phyloP scores from a whole-genome alignment of 2,113 vertebrate genomes.

The Lates calcarifer region DNA sequence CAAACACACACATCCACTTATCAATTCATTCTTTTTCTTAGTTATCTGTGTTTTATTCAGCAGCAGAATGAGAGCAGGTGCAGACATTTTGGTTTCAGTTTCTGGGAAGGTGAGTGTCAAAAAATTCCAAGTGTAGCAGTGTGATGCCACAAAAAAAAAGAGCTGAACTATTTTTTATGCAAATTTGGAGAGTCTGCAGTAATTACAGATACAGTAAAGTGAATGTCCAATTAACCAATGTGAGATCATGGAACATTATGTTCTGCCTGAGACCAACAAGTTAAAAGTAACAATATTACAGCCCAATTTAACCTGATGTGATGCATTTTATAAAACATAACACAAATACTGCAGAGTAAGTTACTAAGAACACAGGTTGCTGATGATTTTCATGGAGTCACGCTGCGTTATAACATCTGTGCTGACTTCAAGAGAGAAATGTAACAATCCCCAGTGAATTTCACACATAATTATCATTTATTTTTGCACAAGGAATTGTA shows the following conservation, averaged over 20 bases:
- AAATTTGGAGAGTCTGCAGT: constrained; percentile 59
- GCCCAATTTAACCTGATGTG: not conserved
- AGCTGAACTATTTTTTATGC: constrained; percentile 70
- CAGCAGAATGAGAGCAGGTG: constrained; percentile 46
- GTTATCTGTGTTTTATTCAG: constrained; percentile 31
- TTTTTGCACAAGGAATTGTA: not conserved
- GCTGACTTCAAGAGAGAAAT: not conserved
- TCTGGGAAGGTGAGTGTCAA: constrained; percentile 42
- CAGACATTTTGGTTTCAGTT: constrained; percentile 29
- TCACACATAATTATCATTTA: not conserved
- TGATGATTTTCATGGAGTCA: not conserved
- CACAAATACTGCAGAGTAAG: not conserved
- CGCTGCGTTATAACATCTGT: not conserved
- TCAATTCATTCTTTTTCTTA: constrained; percentile 3
- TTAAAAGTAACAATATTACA: constrained; percentile 15
- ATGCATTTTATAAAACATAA: not conserved
- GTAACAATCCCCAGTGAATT: not conserved
- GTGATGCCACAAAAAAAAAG: constrained; percentile 45
- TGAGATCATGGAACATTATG: constrained; percentile 31
- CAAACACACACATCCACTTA: constrained; percentile 5
- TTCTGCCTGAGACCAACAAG: constrained; percentile 24
- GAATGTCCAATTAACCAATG: constrained; percentile 50
- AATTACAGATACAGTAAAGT: constrained; percentile 48
- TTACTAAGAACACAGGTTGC: too few species aligned
- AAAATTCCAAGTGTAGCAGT: constrained; percentile 45